Base-by-base conservation (phyloP, 2,797 vertebrate species). In the Heliangelus exortis region DNA sequence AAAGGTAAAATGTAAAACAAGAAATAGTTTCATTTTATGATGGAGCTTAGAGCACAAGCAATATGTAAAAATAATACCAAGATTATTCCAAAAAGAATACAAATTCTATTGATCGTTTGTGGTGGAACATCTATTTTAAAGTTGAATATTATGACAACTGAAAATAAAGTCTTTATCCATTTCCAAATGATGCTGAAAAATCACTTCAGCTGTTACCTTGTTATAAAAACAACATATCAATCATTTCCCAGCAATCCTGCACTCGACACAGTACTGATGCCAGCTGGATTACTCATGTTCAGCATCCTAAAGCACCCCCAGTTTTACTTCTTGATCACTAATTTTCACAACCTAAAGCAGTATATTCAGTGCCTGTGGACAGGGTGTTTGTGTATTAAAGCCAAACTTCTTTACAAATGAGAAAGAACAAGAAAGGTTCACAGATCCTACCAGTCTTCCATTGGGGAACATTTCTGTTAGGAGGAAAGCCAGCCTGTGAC, bases 171-270 rank as follows among this genome's bases (percentile, higher is more conserved):
- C 47, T 71, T 45, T 50, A 84, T 69, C 81, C 29, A 21, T 94
- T 94, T 96, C 67, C 74, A 89, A 89, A 89, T 75, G 82, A 89
- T 61, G 59, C 48, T 91, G 85, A 95, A 96, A 92, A 91, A 96
- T 93, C 47, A 59, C 57, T 92, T 68, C 62, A 51, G 67, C 53
- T 78, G 84, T 92, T 95, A 82, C 43, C 63, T 43, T 91, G 73
- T 86, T 88, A 84, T 55, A 78, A 88, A 91, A 84, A 83, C 71
- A 90, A 93, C 62, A 45, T 34, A 95, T 92, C 94, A 91, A 76
- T 94, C 87, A 96, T 81, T 90, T 82, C 43, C 58, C 28, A 69
- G 90, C 28, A 85, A 89, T 28, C 75, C 36, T 78, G 47, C 6
- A 7, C 72, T 92, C 4, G 2, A 57, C 88, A 72, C 82, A 63